These are phyloP conservation scores for Panthera leo DNA, from an alignment of 2,113 vertebrate species.

Conservation along the genomic window DNA sequence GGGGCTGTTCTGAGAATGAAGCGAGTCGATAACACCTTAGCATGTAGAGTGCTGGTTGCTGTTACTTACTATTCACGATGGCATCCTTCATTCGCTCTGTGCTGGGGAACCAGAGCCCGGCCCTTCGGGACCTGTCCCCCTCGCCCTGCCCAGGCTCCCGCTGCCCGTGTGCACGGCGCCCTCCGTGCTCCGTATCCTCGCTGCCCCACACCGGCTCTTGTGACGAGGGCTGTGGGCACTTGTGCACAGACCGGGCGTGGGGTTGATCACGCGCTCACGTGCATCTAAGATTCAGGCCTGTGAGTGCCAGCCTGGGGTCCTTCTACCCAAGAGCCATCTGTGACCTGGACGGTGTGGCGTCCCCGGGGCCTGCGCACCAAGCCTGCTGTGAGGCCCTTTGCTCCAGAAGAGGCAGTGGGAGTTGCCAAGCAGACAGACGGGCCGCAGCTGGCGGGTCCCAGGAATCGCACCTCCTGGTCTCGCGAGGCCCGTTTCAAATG, in stretches of 20 bases:
- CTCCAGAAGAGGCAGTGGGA: constrained; percentile 40
- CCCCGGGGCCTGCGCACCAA: not conserved
- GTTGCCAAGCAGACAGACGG: constrained; percentile 45
- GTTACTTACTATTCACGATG: not conserved
- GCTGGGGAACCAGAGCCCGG: not conserved
- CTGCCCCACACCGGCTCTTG: not conserved
- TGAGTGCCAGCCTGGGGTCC: not conserved
- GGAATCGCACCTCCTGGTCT: constrained; percentile 34
- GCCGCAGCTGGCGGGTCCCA: constrained; percentile 46
- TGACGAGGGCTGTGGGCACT: not conserved
- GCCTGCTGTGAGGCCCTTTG: constrained; percentile 3
- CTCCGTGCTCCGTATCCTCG: not conserved
- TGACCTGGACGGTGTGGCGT: not conserved
- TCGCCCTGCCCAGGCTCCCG: not conserved
- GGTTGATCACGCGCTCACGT: not conserved
- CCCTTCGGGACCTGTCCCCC: not conserved
- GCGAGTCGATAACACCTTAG: not conserved
- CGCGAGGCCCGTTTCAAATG: constrained; percentile 46
- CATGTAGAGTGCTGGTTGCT: not conserved
- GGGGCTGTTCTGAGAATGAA: not conserved
- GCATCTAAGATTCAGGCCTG: not conserved
- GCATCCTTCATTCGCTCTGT: not conserved
- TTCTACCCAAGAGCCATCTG: not conserved
- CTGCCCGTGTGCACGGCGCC: not conserved
- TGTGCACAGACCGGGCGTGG: not conserved